Percentiles rank a stretch among this genome's conserved stretches.
Evolutionary conservation across 2,888 invertebrate genomes (phyloP).

Genomic region (Baccha elongata): DNA sequence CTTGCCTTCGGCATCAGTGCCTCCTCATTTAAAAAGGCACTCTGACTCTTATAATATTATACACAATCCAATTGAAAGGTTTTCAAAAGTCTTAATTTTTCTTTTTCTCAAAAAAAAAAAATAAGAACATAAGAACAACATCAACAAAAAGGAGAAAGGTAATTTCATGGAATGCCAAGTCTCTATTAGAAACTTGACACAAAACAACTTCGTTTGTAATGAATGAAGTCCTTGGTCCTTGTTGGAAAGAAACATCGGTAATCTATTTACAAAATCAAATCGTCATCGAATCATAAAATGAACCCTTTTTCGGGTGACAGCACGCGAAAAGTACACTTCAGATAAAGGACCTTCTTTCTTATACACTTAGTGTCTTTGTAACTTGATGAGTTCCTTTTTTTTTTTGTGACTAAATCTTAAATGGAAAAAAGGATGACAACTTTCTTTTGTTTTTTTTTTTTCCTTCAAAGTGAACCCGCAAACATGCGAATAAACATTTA

Average conservation of each 20-base stretch:
- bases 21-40: slow-evolving; percentile 21
- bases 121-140: not conserved
- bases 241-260: slow-evolving; percentile 39
- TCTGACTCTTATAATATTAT: not conserved
- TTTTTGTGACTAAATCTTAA: slow-evolving; percentile 12
- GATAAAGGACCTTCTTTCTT: not conserved
- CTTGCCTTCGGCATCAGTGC: slow-evolving; percentile 6
- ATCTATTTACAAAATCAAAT: slow-evolving; percentile 69
- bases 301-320: slow-evolving; percentile 45
- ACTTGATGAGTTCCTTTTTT: slow-evolving; percentile 36
- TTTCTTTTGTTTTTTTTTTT: slow-evolving; percentile 25
- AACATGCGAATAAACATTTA: slow-evolving; percentile 64
- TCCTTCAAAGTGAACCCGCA: slow-evolving; percentile 25
- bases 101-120: not conserved
- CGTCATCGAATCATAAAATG: slow-evolving; percentile 62
- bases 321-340: slow-evolving; percentile 36
- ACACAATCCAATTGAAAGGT: slow-evolving; percentile 48
- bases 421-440: slow-evolving; percentile 41
- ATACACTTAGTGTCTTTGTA: slow-evolving; percentile 31
- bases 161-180: slow-evolving; percentile 29
- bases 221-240: slow-evolving; percentile 45
- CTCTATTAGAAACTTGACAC: slow-evolving; percentile 38
- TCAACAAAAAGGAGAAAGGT: slow-evolving; percentile 17
- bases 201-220: slow-evolving; percentile 50
- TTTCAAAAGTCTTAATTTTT: slow-evolving; percentile 46